Conservation (phyloP, 64 coral and sea anemone genomes). For the Acropora tenuis region DNA sequence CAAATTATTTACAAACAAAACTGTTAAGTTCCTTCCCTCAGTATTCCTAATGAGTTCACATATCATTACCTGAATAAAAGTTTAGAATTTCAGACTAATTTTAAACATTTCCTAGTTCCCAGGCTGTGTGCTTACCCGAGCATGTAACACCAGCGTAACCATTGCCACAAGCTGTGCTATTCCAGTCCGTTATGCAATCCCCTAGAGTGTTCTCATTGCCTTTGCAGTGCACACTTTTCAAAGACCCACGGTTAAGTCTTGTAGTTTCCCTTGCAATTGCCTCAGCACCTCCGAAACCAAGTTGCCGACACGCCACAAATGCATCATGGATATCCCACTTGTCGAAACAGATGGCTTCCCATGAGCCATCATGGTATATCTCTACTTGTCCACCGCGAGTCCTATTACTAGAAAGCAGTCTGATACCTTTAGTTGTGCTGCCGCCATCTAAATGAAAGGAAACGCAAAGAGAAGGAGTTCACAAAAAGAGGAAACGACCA, state of each 20-base stretch:
- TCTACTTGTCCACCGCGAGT: slow-evolving; percentile 63
- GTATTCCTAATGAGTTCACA: too few species aligned
- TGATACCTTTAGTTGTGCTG: not conserved
- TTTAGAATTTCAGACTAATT: too few species aligned
- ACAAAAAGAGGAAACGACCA: not conserved
- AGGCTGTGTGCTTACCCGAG: slow-evolving; percentile 47
- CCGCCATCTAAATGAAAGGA: slow-evolving; percentile 12
- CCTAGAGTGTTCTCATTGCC: slow-evolving; percentile 72
- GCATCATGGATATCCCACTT: slow-evolving; percentile 79
- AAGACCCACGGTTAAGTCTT: not conserved
- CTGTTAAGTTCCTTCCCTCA: too few species aligned
- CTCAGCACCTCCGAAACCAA: slow-evolving; percentile 66
- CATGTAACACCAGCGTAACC: slow-evolving; percentile 82
- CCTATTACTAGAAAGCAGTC: slow-evolving; percentile 6
- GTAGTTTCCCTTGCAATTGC: slow-evolving; percentile 55
- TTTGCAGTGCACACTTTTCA: slow-evolving; percentile 57
- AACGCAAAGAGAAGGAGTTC: not conserved
- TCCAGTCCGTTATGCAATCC: slow-evolving; percentile 54
- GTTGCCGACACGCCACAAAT: slow-evolving; percentile 83
- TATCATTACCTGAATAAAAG: too few species aligned
- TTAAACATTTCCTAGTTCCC: too few species aligned
- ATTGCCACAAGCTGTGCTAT: slow-evolving; percentile 19
- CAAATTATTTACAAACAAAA: too few species aligned
- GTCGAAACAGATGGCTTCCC: slow-evolving; percentile 77
- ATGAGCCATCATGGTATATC: slow-evolving; percentile 50